Conservation (phyloP, 2,113 vertebrate genomes). For the Larimichthys crocea region DNA sequence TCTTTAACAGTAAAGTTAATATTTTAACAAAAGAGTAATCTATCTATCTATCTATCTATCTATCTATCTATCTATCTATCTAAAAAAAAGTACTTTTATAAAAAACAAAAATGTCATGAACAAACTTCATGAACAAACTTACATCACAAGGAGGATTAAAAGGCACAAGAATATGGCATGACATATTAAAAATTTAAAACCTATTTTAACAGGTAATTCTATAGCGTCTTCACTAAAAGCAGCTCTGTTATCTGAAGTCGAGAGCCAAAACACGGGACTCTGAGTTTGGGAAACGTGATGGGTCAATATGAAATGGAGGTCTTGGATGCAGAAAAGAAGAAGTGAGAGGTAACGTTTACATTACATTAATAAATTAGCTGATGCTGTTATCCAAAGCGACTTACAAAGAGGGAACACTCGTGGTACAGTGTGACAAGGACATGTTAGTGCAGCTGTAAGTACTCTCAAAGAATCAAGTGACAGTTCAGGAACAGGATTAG, state of each 20-base stretch:
- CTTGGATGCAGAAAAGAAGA: neutral
- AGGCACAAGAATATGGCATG: constrained; percentile 3
- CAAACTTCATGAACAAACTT: neutral
- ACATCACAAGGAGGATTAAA: constrained; percentile 1
- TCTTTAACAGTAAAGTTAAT: neutral
- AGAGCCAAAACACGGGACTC: constrained; percentile 8
- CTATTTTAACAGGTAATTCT: constrained; percentile 20
- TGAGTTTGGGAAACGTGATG: neutral
- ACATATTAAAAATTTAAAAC: constrained; percentile 16
- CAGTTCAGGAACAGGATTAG: too few species aligned
- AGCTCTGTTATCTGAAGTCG: constrained; percentile 24
- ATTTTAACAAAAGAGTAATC: too few species aligned
- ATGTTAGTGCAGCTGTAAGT: too few species aligned
- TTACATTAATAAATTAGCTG: too few species aligned
- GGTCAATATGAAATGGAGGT: neutral
- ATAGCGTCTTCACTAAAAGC: constrained; percentile 15
- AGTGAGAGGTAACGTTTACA: neutral
- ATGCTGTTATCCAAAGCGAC: too few species aligned
- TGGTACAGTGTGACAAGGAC: too few species aligned
- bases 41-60: too few species aligned
- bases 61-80: too few species aligned
- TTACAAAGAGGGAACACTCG: too few species aligned
- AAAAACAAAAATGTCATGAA: neutral
- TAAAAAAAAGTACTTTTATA: too few species aligned
- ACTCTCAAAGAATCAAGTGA: too few species aligned